Conservation (phyloP, 2,797 vertebrate species). For the Pteronotus mesoamericanus region DNA sequence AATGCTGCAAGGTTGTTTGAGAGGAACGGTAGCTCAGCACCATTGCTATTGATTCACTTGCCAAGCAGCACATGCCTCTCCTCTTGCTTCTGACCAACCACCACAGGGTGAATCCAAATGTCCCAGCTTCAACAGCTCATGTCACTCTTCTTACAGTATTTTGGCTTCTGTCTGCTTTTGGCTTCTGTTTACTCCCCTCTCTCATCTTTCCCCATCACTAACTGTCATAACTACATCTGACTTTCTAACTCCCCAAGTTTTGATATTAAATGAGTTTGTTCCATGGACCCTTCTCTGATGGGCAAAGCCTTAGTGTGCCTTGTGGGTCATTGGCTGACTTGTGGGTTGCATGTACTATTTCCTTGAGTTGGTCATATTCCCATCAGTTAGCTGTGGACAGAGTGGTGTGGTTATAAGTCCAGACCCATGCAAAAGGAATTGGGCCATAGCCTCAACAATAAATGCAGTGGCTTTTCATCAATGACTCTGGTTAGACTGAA, state of each 20-base stretch:
- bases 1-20: background rate
- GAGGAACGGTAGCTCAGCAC: fast-evolving
- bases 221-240: background rate
- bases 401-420: background rate
- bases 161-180: background rate
- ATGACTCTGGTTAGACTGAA: background rate
- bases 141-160: background rate
- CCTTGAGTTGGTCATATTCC: background rate
- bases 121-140: background rate
- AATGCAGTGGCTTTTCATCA: background rate
- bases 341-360: background rate
- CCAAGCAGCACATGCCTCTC: background rate
- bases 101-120: background rate
- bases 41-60: background rate
- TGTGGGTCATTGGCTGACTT: background rate
- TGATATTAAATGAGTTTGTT: background rate
- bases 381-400: background rate
- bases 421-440: background rate
- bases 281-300: background rate
- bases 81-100: background rate
- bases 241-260: background rate
- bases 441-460: background rate
- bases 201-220: background rate
- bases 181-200: background rate
- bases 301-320: background rate